Evolutionary conservation across 2,888 invertebrate genomes (phyloP), one percentile per base, ranked within the genome.

Genomic region (Chrysomela aeneicollis): DNA sequence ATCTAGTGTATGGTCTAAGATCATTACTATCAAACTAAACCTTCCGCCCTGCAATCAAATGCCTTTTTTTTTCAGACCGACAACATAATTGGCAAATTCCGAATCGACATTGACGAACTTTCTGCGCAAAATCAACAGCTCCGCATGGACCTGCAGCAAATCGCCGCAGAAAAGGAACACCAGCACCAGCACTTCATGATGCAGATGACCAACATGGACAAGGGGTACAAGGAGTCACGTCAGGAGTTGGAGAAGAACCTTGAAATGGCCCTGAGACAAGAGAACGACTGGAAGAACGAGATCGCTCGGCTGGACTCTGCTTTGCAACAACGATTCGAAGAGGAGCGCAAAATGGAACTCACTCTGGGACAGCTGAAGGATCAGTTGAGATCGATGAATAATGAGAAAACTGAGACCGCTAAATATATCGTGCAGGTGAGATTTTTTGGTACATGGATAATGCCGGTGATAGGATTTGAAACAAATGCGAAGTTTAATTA

Each of bases 261-360:
- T 52, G 74, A 75, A 51, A 66, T 71, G 19, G 57, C 68, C 15
- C 15, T 42, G 10, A 42, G 42, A 42, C 42, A 42, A 42, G 42
- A 42, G n/a, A 86, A 87, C 68, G 88, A 89, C 54, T 78, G 88
- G 52, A 86, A 87, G 18, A 84, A 82, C 58, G 68, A 83, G 79
- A 68, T 79, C 46, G 73, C 82, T 5, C 82, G 83, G 67, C 68
- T 84, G 1, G 83, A 81, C 53, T 73, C 79, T 4, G 75, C 76
- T 1, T 68, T 79, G 26, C 76, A 81, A 55, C 77, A 86, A 57
- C 83, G 84, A 66, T 77, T 77, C 19, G 85, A 85, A 69, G 81
- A 85, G 63, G 81, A 79, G 71, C 83, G 82, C 59, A 69, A 76
- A 46, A 68, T 77, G 32, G 79, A 82, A 64, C 76, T 75, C 30